A percentile compares a stretch with the other conserved stretches of the same genome.
phyloP scores from a whole-genome alignment of 2,888 invertebrate species.

The Carpatolechia fugitivella region DNA sequence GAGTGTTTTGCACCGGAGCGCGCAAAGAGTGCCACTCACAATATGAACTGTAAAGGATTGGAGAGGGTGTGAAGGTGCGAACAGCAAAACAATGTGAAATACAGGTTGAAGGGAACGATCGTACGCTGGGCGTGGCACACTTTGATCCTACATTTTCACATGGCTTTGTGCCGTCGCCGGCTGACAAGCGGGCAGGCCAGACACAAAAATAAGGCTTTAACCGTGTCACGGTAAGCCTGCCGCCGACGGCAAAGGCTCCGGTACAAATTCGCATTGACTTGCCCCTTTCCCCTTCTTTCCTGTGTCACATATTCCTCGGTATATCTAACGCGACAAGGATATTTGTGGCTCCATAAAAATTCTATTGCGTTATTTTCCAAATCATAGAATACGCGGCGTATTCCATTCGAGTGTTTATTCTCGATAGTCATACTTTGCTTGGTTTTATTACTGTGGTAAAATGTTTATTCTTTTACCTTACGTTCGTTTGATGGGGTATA shows the following conservation, averaged over 20 bases:
- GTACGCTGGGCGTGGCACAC: conserved; percentile 56
- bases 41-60: background rate
- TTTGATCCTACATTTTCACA: conserved; percentile 77
- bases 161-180: conserved; percentile 71
- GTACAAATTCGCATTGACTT: conserved; percentile 74
- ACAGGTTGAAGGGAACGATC: conserved; percentile 37
- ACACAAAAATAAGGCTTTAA: conserved; percentile 79
- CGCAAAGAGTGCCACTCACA: background rate
- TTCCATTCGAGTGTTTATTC: conserved; percentile 3
- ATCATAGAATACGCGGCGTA: conserved; percentile 7
- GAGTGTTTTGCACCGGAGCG: background rate
- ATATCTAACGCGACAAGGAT: conserved; percentile 19
- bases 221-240: conserved; percentile 77
- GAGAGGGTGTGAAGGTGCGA: conserved; percentile 10
- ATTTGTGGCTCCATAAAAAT: conserved; percentile 17
- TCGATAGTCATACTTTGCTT: background rate
- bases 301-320: conserved; percentile 29
- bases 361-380: conserved; percentile 15
- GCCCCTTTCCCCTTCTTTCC: conserved; percentile 48
- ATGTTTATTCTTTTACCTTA: background rate
- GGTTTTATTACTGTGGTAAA: background rate
- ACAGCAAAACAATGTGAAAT: conserved; percentile 21
- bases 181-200: conserved; percentile 75
- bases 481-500: background rate
- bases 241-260: conserved; percentile 76